These are phyloP conservation scores for Gymnopithys bicolor DNA, from an alignment of 2,797 vertebrate genomes.

Conservation along the genomic window DNA sequence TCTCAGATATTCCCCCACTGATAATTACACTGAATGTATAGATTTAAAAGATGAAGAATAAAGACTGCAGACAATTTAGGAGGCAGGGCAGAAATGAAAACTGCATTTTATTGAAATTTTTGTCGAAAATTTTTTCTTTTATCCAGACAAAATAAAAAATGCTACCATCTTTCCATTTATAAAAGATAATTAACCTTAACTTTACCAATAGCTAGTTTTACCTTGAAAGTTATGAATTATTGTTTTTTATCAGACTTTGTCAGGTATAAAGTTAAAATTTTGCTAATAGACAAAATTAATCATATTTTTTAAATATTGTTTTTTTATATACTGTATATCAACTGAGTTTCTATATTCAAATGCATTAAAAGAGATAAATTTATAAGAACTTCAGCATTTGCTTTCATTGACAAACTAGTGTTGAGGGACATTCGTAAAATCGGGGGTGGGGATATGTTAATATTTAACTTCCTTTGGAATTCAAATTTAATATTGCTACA, in stretches of 20 bases:
- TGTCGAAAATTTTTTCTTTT: not conserved
- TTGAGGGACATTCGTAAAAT: not conserved
- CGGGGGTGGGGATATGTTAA: rapidly evolving
- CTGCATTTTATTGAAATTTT: not conserved
- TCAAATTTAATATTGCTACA: not conserved
- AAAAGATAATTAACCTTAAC: not conserved
- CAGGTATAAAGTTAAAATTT: not conserved
- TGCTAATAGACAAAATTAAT: not conserved
- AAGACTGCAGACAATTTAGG: not conserved
- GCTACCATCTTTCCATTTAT: not conserved
- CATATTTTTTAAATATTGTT: not conserved
- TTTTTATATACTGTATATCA: not conserved
- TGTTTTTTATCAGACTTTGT: not conserved
- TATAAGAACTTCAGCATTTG: not conserved
- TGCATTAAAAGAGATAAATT: not conserved
- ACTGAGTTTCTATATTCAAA: not conserved
- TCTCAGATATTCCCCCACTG: not conserved
- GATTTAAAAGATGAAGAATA: not conserved
- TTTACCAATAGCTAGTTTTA: not conserved
- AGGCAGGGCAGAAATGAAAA: not conserved
- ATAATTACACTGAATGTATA: not conserved
- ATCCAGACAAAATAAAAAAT: not conserved
- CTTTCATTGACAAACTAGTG: not conserved
- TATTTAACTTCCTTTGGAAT: not conserved
- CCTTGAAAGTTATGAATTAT: not conserved